These are phyloP conservation scores for Lissocephala sabroskyi DNA, from an alignment of 2,888 invertebrate species.

Conservation along the genomic window DNA sequence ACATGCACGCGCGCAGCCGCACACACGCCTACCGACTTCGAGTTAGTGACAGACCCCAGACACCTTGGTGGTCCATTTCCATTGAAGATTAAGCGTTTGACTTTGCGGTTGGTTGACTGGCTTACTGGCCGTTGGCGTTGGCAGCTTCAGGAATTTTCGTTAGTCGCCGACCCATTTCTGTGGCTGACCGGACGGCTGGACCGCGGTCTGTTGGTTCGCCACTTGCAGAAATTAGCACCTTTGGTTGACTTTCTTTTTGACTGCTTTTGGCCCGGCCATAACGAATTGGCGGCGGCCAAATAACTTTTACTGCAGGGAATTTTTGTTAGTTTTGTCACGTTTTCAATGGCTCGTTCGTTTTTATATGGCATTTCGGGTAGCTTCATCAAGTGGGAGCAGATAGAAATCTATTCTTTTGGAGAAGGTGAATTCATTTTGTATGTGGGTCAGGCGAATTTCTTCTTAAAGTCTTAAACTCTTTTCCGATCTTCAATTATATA, in stretches of 20 bases:
- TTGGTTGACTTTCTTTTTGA: slow-evolving; percentile 58
- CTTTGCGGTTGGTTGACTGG: slow-evolving; percentile 25
- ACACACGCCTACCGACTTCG: slow-evolving; percentile 23
- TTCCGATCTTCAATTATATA: no score
- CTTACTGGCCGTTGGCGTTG: no score
- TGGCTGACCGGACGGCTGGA: slow-evolving; percentile 4
- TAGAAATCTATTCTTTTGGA: no score
- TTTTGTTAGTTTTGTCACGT: slow-evolving; percentile 8
- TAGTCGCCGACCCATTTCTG: slow-evolving; percentile 42
- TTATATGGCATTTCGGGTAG: no score
- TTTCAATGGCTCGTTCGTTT: neutral
- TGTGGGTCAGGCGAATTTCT: no score
- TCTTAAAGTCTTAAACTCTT: no score
- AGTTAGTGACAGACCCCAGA: slow-evolving; percentile 10
- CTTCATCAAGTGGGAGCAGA: no score
- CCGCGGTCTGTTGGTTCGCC: slow-evolving; percentile 13
- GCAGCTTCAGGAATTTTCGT: slow-evolving; percentile 27
- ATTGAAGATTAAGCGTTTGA: slow-evolving; percentile 30
- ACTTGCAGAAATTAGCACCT: slow-evolving; percentile 56
- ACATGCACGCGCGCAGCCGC: slow-evolving; percentile 4
- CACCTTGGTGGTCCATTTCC: slow-evolving; percentile 38
- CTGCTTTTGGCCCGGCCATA: slow-evolving; percentile 29
- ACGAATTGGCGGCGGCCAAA: slow-evolving; percentile 49
- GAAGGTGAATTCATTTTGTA: no score
- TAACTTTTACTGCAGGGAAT: slow-evolving; percentile 50